Conservation (phyloP, 1,140 invertebrate genomes). For the Heliconius congener region DNA sequence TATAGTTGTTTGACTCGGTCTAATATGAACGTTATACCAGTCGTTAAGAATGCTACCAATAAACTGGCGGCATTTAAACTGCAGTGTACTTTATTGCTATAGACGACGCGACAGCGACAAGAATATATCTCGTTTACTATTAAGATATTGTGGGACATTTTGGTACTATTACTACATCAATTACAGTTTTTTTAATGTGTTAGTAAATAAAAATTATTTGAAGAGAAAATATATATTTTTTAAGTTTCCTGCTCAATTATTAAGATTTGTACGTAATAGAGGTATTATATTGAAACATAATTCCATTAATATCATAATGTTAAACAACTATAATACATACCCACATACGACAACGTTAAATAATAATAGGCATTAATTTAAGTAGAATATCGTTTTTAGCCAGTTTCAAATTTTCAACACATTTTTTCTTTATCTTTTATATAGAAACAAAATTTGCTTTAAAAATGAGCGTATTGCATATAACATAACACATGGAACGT, state of each 20-base stretch:
- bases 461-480: neutral
- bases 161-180: neutral
- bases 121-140: neutral
- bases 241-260: too few relatives aligned
- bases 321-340: too few relatives aligned
- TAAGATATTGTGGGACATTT: neutral
- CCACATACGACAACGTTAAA: too few relatives aligned
- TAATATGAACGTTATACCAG: constrained; percentile 24
- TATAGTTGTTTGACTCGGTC: constrained; percentile 7
- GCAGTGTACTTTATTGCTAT: neutral
- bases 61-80: constrained; percentile 7
- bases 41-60: constrained; percentile 19
- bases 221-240: too few relatives aligned
- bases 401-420: too few relatives aligned
- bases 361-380: too few relatives aligned
- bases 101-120: neutral
- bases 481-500: neutral
- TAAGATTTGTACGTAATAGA: too few relatives aligned
- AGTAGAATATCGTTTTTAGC: too few relatives aligned
- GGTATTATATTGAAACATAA: too few relatives aligned
- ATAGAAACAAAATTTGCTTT: neutral
- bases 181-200: neutral
- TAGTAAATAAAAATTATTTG: too few relatives aligned
- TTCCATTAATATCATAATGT: too few relatives aligned
- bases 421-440: too few relatives aligned